Evolutionary conservation across 2,888 invertebrate genomes (phyloP), one percentile per base, ranked within the genome.

Genomic region (Catocala sponsa): DNA sequence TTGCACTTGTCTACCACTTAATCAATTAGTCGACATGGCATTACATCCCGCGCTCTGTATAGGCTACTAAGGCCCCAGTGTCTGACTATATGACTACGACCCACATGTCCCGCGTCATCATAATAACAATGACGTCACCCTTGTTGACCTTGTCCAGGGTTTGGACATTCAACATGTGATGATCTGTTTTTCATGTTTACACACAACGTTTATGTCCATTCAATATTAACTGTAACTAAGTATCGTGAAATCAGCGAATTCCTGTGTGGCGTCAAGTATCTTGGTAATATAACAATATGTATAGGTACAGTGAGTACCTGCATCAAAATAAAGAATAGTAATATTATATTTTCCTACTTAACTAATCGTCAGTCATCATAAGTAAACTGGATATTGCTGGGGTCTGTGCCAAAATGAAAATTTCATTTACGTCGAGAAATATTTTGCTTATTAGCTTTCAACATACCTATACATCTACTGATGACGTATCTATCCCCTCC

Each of bases 81-180:
- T 43, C 49, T 46, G 52, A 32, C 6, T 49, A 13, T n/a, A 47
- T 38, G 67, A 70, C 76, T 79, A 71, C 83, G 79, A 79, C 85
- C 87, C 88, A 85, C 82, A 86, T 90, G 88, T 87, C 89, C 90
- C 85, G 83, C 84, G 85, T 83, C 86, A 88, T 84, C 87, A 84
- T 84, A 83, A 81, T 81, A 84, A 78, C 70, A 72, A 80, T 92
- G 91, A 92, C 91, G 92, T 92, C 92, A 92, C 65, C 72, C 65
- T 56, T 55, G 65, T 57, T 82, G 90, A 87, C 93, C 92, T 93
- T 90, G 91, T 72, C 77, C 63, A 78, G 91, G 91, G 89, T 82
- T 82, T 84, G 77, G 75, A 78, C 70, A 60, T 65, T 80, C 82
- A 78, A 82, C 81, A 86, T 79, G 83, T 74, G 79, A 79, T 82